Evolutionary conservation across 1,140 invertebrate species (phyloP).

Genomic region (Diorhabda elongata): DNA sequence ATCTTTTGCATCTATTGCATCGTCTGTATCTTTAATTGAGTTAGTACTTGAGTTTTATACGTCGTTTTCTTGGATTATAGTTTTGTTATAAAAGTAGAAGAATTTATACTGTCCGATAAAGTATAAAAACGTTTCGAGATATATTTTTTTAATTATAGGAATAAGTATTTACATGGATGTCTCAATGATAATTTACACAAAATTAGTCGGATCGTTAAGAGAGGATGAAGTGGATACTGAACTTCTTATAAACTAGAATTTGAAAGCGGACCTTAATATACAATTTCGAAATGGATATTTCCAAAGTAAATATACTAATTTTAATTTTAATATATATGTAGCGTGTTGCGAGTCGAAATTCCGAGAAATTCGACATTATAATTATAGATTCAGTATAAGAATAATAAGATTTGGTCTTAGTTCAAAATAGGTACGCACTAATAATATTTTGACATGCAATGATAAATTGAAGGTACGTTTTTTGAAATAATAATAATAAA

Average conservation of each 20-base stretch:
- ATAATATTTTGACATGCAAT: slow-evolving; percentile 22
- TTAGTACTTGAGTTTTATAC: too few relatives aligned
- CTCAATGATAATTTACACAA: not conserved
- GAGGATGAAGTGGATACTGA: not conserved
- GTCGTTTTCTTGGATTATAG: too few relatives aligned
- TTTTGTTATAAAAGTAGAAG: too few relatives aligned
- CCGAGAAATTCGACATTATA: slow-evolving; percentile 20
- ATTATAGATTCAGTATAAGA: slow-evolving; percentile 22
- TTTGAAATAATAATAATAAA: not conserved
- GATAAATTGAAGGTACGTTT: slow-evolving; percentile 16
- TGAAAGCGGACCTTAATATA: not conserved
- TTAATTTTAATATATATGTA: slow-evolving; percentile 18
- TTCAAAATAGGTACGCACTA: slow-evolving; percentile 15
- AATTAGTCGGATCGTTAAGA: not conserved
- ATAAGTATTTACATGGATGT: too few relatives aligned
- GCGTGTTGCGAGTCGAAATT: slow-evolving; percentile 14
- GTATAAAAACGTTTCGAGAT: too few relatives aligned
- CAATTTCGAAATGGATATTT: slow-evolving; percentile 6
- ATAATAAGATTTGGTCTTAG: slow-evolving; percentile 21
- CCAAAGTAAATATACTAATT: slow-evolving; percentile 13
- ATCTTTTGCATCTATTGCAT: too few relatives aligned
- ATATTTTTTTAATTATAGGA: too few relatives aligned
- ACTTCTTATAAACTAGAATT: not conserved
- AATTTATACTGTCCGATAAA: too few relatives aligned
- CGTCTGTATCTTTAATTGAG: too few relatives aligned